phyloP scores from a whole-genome alignment of 1,140 invertebrate species.

The Lordiphosa mommai region DNA sequence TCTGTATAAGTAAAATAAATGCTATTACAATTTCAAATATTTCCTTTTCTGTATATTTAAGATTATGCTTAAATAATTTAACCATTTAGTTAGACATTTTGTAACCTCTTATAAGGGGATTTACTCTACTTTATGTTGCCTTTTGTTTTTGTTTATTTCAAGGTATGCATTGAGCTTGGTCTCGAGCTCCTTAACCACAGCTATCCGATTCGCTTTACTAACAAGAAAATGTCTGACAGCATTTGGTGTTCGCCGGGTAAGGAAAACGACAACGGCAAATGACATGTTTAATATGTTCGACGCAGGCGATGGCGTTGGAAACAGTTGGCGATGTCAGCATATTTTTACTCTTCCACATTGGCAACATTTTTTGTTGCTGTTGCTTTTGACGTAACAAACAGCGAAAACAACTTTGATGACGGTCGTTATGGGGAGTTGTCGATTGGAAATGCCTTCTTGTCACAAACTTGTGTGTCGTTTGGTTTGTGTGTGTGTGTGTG shows the following conservation, averaged over 20 bases:
- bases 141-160: conserved; percentile 8
- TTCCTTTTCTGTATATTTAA: too few relatives aligned
- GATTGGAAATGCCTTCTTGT: conserved; percentile 64
- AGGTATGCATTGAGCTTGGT: conserved; percentile 17
- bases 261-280: conserved; percentile 24
- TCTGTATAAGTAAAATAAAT: too few relatives aligned
- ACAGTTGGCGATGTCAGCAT: conserved; percentile 70
- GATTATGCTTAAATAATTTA: too few relatives aligned
- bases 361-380: conserved; percentile 51
- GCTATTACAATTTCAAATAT: too few relatives aligned
- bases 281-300: conserved; percentile 57
- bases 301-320: conserved; percentile 28
- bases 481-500: conserved; percentile 1
- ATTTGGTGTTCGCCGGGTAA: conserved; percentile 15
- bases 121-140: not conserved
- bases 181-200: conserved; percentile 28
- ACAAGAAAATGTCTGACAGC: conserved; percentile 28
- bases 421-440: conserved; percentile 66
- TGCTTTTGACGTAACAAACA: conserved; percentile 22
- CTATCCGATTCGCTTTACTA: conserved; percentile 36
- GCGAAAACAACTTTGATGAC: conserved; percentile 67
- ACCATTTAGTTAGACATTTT: too few relatives aligned
- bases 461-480: conserved; percentile 15
- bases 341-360: conserved; percentile 63
- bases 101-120: too few relatives aligned